Percentiles rank a stretch among this genome's conserved stretches.
Conservation (phyloP, 2,113 vertebrate species). For the Parotia lawesii region DNA sequence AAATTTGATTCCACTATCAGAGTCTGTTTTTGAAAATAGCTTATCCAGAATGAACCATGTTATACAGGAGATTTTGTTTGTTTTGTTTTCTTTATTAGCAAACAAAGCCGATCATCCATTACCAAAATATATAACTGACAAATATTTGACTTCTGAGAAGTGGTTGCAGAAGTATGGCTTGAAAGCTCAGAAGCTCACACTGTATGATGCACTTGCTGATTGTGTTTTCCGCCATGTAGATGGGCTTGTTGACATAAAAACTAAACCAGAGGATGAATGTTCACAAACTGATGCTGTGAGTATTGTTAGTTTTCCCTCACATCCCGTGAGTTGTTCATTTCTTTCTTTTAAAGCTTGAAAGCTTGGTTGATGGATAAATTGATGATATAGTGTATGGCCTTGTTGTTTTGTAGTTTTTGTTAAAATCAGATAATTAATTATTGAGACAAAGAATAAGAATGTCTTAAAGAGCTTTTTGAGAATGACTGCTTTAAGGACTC, state of each 20-base stretch:
- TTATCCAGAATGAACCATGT: not conserved
- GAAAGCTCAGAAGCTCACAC: slow-evolving; percentile 74
- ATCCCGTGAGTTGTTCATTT: not conserved
- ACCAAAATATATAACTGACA: slow-evolving; percentile 25
- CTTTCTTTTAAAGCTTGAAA: not conserved
- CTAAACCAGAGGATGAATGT: slow-evolving; percentile 69
- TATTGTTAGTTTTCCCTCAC: not conserved
- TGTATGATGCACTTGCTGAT: slow-evolving; percentile 71
- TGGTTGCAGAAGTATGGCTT: slow-evolving; percentile 79
- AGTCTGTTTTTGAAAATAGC: not conserved
- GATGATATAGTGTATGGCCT: not conserved
- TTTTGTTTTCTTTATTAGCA: not conserved
- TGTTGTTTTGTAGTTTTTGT: not conserved
- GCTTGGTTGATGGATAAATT: not conserved
- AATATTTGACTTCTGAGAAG: slow-evolving; percentile 69
- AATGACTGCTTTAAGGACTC: not conserved
- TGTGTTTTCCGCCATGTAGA: slow-evolving; percentile 76
- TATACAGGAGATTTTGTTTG: not conserved
- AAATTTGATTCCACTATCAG: not conserved
- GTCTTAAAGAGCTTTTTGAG: not conserved
- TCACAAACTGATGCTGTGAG: slow-evolving; percentile 76
- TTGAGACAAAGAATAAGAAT: not conserved
- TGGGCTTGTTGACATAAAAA: slow-evolving; percentile 76
- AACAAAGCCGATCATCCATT: not conserved
- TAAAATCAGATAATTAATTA: not conserved